Percentiles rank a stretch among this genome's conserved stretches.
phyloP scores from a whole-genome alignment of 2,797 vertebrate species.

The Nyctalus aviator region DNA sequence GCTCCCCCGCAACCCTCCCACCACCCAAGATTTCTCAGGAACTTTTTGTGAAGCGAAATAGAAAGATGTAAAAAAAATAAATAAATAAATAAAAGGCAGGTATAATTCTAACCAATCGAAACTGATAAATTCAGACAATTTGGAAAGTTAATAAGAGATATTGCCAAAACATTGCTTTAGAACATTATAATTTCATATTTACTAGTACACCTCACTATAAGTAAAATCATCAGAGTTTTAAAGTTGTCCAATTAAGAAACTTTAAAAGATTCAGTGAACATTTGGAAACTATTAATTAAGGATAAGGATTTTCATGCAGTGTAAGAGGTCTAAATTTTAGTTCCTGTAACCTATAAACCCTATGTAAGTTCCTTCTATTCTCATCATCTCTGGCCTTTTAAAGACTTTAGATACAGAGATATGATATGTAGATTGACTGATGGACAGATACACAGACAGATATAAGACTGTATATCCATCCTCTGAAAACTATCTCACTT shows the following conservation, averaged over 20 bases:
- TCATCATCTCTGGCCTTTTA: not conserved
- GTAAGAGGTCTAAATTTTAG: conserved; percentile 11
- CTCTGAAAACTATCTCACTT: not conserved
- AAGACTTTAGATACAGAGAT: not conserved
- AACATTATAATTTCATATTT: not conserved
- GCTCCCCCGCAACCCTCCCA: fast-evolving
- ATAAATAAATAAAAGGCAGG: too few relatives aligned
- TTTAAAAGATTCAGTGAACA: not conserved
- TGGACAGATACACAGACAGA: not conserved
- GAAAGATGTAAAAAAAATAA: not conserved
- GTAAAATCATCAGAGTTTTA: not conserved
- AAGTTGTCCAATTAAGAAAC: not conserved
- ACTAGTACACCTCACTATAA: not conserved
- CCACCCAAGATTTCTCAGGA: not conserved
- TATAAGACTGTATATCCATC: not conserved
- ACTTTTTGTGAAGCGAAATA: not conserved
- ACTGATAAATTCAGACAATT: not conserved
- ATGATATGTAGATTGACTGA: not conserved
- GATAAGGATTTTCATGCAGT: not conserved
- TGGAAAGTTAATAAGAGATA: not conserved
- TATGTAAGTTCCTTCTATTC: not conserved
- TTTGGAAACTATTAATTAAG: not conserved
- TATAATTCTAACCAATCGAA: not conserved
- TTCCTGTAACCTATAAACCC: not conserved
- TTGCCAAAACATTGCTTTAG: conserved; percentile 1